Base-by-base conservation (phyloP, 2,888 invertebrate species). In the Unio pictorum region DNA sequence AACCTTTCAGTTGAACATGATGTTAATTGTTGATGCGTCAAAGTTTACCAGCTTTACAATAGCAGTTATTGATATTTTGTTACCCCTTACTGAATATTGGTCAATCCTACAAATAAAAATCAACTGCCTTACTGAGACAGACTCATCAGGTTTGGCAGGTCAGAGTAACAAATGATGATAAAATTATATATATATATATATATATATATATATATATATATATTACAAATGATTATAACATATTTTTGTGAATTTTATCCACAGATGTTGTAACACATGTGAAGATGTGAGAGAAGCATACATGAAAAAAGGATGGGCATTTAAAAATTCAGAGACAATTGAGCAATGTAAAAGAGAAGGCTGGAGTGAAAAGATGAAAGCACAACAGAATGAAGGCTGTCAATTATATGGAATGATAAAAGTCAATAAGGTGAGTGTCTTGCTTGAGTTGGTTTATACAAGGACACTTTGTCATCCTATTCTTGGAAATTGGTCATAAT, bases 211-310 rank as follows among this genome's bases (percentile, higher is more conserved):
- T n/a, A n/a, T 0, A 15, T 3, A 59, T 23, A 45, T 3, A 45
- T 45, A 45, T 11, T 45, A 15, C 45, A 3, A 45, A 45, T 11
- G 26, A 3, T 58, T 58, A 11, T 23, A 20, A n/a, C 58, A 17
- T 23, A 17, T 58, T 26, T 23, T 20, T 61, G 26, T 61, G 18
- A 26, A 28, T 63, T 5, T 20, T 34, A 45, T 45, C 45, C 11
- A 15, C 82, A 97, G 97, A 83, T 99, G 98, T 89, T 99, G 99
- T 89, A 97, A 98, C 89, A 96, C 96, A 20, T 99, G 99, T 91
- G 96, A 97, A 76, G 96, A 98, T 68, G 97, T 99, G 0, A 93
- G 95, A 89, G 95, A 96, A 89, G 98, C 98, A 0, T 99, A 99
- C 89, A 93, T 95, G 81, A 89, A 93, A 78, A 94, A 94, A 88